phyloP scores from a whole-genome alignment of 2,113 vertebrate species.

The Vulpes ferrilata region DNA sequence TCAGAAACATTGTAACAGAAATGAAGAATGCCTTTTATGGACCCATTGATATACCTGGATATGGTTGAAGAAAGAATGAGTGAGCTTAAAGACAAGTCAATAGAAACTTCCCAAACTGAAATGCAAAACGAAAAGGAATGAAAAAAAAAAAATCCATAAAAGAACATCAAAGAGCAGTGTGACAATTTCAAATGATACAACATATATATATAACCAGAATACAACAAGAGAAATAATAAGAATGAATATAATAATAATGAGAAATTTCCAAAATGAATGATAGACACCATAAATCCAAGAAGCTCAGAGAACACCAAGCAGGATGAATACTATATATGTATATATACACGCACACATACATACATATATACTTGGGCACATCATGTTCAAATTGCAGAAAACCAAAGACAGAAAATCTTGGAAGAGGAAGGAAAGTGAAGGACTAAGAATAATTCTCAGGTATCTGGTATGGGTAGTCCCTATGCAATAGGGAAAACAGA shows the following conservation, averaged over 20 bases:
- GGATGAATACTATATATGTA: background rate
- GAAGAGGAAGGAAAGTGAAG: background rate
- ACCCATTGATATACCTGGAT: background rate
- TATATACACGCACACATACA: no score
- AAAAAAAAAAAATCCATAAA: background rate
- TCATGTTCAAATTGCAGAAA: background rate
- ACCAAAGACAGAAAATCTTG: constrained; percentile 1
- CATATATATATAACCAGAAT: background rate
- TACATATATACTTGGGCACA: background rate
- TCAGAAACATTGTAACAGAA: background rate
- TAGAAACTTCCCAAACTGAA: background rate
- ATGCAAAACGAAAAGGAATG: background rate
- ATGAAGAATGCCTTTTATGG: background rate
- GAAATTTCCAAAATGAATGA: constrained; percentile 1
- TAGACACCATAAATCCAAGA: background rate
- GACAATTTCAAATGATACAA: background rate
- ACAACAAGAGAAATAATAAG: background rate
- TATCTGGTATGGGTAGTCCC: background rate
- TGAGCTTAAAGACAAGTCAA: background rate
- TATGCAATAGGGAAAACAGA: background rate
- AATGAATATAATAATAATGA: background rate
- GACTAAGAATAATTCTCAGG: background rate
- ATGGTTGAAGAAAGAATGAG: background rate
- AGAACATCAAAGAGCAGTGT: background rate
- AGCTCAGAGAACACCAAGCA: background rate